phyloP scores from a whole-genome alignment of 2,888 invertebrate species.

The Rambutsinella grinnellia region DNA sequence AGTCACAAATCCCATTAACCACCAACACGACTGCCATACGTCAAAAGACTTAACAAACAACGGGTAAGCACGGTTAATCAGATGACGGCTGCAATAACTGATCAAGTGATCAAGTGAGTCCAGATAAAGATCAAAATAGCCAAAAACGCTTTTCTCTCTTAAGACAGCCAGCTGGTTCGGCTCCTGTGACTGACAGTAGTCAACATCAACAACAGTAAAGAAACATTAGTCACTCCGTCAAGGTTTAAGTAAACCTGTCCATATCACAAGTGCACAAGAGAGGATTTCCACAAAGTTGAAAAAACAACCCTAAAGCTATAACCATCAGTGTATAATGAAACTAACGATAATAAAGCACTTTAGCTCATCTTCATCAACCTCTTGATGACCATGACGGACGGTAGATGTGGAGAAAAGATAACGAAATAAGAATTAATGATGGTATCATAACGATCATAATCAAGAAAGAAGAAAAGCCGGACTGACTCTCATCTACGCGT shows the following conservation, averaged over 20 bases:
- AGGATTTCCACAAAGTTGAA: background rate
- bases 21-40: too few species aligned
- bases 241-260: background rate
- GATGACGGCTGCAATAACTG: conserved; percentile 3
- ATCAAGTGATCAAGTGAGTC: conserved; percentile 2
- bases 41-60: too few species aligned
- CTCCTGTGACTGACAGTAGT: conserved; percentile 26
- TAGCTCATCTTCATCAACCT: conserved; percentile 20
- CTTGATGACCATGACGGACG: too few species aligned
- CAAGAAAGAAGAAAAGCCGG: conserved; percentile 1
- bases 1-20: too few species aligned
- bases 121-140: conserved; percentile 8
- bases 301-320: background rate
- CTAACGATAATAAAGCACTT: conserved; percentile 20
- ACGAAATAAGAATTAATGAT: conserved; percentile 39
- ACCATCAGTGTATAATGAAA: conserved; percentile 16
- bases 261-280: background rate
- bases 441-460: conserved; percentile 32
- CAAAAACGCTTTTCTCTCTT: too few species aligned
- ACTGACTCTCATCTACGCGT: too few species aligned
- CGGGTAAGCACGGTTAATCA: too few species aligned
- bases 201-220: conserved; percentile 8
- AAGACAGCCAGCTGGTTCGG: conserved; percentile 12
- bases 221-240: background rate
- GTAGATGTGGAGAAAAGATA: conserved; percentile 32